phyloP scores from a whole-genome alignment of 2,888 invertebrate species.

The Apotomis turbidana region DNA sequence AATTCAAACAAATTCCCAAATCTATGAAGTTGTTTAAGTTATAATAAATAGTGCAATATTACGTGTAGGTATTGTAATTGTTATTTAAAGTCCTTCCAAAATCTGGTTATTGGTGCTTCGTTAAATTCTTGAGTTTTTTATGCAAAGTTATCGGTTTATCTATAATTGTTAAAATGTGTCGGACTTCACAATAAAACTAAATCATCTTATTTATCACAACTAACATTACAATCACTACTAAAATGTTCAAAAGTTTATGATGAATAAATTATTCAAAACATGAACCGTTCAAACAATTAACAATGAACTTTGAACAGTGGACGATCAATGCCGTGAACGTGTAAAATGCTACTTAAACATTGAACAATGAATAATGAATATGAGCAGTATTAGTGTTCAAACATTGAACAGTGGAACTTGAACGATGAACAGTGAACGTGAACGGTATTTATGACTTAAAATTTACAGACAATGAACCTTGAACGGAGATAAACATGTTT shows the following conservation, averaged over 20 bases:
- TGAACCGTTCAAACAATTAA: neutral
- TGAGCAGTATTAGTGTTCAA: no score
- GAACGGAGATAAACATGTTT: conserved; percentile 32
- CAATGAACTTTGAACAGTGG: conserved; percentile 17
- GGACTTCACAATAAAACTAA: conserved; percentile 19
- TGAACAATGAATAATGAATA: conserved; percentile 1
- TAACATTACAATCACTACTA: neutral
- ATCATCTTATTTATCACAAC: neutral
- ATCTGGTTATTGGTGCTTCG: conserved; percentile 54
- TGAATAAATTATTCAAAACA: neutral
- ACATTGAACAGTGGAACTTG: neutral
- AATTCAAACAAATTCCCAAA: conserved; percentile 42
- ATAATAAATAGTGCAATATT: conserved; percentile 63
- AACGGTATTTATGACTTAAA: conserved; percentile 13
- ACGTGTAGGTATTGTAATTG: conserved; percentile 50
- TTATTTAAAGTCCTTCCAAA: conserved; percentile 51
- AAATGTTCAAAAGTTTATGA: conserved; percentile 27
- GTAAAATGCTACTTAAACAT: neutral
- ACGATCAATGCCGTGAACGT: neutral
- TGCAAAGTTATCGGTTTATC: neutral
- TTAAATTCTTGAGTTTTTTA: conserved; percentile 23
- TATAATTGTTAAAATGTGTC: conserved; percentile 27
- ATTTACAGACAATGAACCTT: conserved; percentile 1
- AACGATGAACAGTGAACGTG: conserved; percentile 10
- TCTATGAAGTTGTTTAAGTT: conserved; percentile 8